Conservation (phyloP, 2,797 vertebrate species). For the Taenioides sp. region DNA sequence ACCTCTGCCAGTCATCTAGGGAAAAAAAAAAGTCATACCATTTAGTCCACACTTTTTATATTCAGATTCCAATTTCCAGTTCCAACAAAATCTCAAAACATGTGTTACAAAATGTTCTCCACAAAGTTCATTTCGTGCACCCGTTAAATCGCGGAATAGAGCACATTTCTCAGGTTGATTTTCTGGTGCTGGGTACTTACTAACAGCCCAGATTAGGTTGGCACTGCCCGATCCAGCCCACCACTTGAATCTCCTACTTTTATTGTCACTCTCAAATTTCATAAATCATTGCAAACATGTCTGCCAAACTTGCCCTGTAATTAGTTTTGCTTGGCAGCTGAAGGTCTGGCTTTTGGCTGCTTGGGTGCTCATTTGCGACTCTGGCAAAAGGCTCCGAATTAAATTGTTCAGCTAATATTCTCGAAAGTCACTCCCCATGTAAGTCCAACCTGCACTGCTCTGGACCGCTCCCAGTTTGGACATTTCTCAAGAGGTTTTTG, state of each 20-base stretch:
- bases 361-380: conserved; percentile 64
- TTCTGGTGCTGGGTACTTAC: background rate
- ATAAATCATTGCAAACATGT: conserved; percentile 61
- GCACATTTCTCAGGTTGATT: background rate
- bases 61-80: background rate
- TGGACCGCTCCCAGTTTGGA: conserved; percentile 51
- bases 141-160: background rate
- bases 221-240: conserved; percentile 33
- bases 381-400: conserved; percentile 54
- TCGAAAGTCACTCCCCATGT: conserved; percentile 55
- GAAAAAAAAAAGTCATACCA: background rate
- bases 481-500: conserved; percentile 33
- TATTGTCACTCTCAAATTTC: conserved; percentile 58
- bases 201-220: conserved; percentile 11
- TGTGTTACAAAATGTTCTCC: conserved; percentile 1
- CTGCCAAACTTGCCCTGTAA: conserved; percentile 62
- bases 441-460: conserved; percentile 50
- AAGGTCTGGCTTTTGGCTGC: conserved; percentile 57
- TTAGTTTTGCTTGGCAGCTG: conserved; percentile 70
- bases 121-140: background rate
- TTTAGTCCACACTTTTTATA: background rate
- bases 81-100: background rate
- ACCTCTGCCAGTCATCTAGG: background rate
- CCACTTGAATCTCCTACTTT: conserved; percentile 42
- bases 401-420: conserved; percentile 66